Base-by-base conservation (phyloP, 1,140 invertebrate species). In the Heliconius hermathena region DNA sequence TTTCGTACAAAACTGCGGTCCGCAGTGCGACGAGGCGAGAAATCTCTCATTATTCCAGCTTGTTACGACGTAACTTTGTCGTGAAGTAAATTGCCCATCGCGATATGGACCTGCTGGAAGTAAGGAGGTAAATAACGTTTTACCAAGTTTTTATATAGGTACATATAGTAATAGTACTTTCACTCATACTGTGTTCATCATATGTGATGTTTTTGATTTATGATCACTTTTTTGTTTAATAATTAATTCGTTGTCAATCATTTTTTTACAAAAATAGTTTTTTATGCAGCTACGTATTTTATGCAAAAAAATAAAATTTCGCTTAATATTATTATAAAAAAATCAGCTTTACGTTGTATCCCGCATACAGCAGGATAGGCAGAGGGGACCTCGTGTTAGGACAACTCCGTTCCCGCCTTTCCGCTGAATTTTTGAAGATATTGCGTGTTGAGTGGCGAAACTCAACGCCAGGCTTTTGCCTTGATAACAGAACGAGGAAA, bases 51-150 rank as follows among this genome's bases (percentile, higher is more conserved):
- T 70, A 76, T 70, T 76, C 20, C 38, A 33, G 38, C 74, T 76
- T 76, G 60, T 76, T 71, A 71, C 57, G 74, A 76, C 38, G 38
- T 8, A 76, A 76, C 74, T 76, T 76, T 33, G 54, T 76, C 74
- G 74, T 26, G 38, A 33, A 76, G 74, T 70, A 76, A 76, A 76
- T 76, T 76, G 66, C 74, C 66, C 74, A 60, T 46, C 57, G 60
- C 33, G 70, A 71, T 76, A 29, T 26, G n/a, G 38, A 76, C 20
- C 74, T 46, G 38, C 66, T 66, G 41, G 57, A 76, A 16, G 60
- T 66, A 16, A 66, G 22, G 22, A 66, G 60, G 60, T 66, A 66
- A 66, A 66, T 66, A 66, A 66, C 57, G 22, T 26, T 66, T 66
- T 66, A 66, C 3, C 57, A 66, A 66, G 57, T 66, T 66, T 66